These are phyloP conservation scores for Molanna angustata DNA, from an alignment of 2,888 invertebrate genomes.

Conservation along the genomic window DNA sequence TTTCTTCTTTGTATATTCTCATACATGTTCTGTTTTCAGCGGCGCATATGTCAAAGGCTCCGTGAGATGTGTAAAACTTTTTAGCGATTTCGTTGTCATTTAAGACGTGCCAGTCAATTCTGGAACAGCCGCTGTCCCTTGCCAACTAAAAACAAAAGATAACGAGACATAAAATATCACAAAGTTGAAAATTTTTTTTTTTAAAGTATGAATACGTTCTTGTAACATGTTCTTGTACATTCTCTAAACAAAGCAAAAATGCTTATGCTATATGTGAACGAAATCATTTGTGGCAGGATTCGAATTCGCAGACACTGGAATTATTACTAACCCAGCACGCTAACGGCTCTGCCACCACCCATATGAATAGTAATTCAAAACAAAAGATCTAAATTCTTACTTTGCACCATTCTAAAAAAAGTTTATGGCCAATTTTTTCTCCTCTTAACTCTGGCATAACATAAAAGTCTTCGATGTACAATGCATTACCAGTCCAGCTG, in stretches of 20 bases:
- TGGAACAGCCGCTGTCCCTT: constrained; percentile 50
- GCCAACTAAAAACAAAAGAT: constrained; percentile 40
- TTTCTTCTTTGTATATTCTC: constrained; percentile 16
- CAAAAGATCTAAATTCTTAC: no score
- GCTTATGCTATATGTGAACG: no score
- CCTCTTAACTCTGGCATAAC: constrained; percentile 49
- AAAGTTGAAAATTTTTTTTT: no score
- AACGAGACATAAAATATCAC: no score
- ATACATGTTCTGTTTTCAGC: constrained; percentile 36
- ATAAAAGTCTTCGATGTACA: constrained; percentile 76
- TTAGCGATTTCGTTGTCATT: constrained; percentile 71
- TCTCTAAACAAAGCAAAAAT: no score
- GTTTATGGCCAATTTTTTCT: constrained; percentile 25
- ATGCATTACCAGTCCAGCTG: constrained; percentile 68
- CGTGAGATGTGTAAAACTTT: constrained; percentile 70
- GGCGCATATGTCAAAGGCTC: constrained; percentile 53
- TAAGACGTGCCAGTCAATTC: constrained; percentile 78
- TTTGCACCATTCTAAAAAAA: constrained; percentile 30
- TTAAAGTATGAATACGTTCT: no score
- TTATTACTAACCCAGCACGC: no score
- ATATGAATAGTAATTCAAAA: no score
- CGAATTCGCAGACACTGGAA: no score
- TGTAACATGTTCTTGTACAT: no score
- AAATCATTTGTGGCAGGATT: no score
- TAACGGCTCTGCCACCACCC: no score